These are phyloP conservation scores for Chloroceryle amazona DNA, from an alignment of 2,797 vertebrate species.

Conservation along the genomic window DNA sequence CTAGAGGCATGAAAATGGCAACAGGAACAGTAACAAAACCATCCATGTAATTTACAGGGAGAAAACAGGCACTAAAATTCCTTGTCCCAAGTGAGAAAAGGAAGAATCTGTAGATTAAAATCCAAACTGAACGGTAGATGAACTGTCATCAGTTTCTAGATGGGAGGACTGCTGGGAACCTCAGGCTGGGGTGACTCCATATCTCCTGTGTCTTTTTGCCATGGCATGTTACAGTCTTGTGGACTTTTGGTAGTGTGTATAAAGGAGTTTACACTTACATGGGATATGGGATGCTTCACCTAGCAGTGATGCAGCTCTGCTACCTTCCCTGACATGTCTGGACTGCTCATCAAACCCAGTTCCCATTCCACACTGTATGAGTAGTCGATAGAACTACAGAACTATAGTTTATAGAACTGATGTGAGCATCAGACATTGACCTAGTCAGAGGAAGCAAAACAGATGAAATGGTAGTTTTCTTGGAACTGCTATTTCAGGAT, in stretches of 20 bases:
- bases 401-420: background rate
- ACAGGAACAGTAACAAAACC: background rate
- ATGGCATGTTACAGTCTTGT: background rate
- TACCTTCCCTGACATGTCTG: background rate
- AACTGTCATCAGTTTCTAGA: background rate
- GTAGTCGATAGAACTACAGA: background rate
- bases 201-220: background rate
- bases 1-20: background rate
- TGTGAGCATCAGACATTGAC: background rate
- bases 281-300: background rate
- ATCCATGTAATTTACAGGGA: background rate
- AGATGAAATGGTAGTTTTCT: background rate
- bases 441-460: background rate
- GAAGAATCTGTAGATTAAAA: background rate
- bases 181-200: background rate
- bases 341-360: background rate
- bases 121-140: background rate
- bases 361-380: background rate
- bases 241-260: background rate
- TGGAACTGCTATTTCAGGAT: constrained; percentile 27
- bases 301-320: background rate
- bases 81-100: background rate
- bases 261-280: background rate
- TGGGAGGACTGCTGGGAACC: background rate
- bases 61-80: background rate